A percentile compares a stretch with the other conserved stretches of the same genome.
phyloP scores from a whole-genome alignment of 1,140 invertebrate species.

The Manduca sexta region DNA sequence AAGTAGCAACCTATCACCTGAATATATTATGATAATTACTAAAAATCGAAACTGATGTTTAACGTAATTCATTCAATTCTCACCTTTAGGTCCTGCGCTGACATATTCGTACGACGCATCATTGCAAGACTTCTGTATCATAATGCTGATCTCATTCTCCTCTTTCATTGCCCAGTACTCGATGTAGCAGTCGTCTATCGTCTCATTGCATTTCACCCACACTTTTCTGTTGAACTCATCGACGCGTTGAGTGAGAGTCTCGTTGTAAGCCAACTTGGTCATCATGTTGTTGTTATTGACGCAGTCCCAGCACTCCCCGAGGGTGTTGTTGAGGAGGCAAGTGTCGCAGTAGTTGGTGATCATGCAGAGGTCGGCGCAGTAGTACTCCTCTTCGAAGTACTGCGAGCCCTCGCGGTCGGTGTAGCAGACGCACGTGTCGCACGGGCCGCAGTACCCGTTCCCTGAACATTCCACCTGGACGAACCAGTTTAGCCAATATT shows the following conservation, averaged over 20 bases:
- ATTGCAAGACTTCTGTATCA: conserved; percentile 32
- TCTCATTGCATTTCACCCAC: conserved; percentile 47
- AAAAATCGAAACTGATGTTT: too few relatives aligned
- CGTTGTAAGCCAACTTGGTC: too few relatives aligned
- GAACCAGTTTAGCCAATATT: too few relatives aligned
- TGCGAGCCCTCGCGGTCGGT: conserved; percentile 34
- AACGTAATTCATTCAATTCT: conserved; percentile 8
- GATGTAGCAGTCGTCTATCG: conserved; percentile 28
- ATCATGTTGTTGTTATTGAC: too few relatives aligned
- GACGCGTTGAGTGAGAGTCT: conserved; percentile 17
- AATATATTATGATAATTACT: too few relatives aligned
- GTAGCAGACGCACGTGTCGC: conserved; percentile 38
- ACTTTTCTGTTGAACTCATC: conserved; percentile 30
- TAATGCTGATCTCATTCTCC: conserved; percentile 27
- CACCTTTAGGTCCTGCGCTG: conserved; percentile 31
- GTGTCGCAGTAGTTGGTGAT: conserved; percentile 32
- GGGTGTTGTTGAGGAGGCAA: conserved; percentile 24
- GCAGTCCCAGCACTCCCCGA: conserved; percentile 22
- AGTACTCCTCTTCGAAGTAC: conserved; percentile 46
- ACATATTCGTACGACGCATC: conserved; percentile 12
- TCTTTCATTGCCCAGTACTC: conserved; percentile 45
- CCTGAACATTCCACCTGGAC: conserved; percentile 42
- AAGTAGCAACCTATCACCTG: too few relatives aligned
- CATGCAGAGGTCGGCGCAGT: conserved; percentile 49
- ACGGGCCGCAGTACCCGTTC: conserved; percentile 43